Evolutionary conservation across 2,888 invertebrate species (phyloP), one percentile per base, ranked within the genome.

Genomic region (Cheilosia pagana): DNA sequence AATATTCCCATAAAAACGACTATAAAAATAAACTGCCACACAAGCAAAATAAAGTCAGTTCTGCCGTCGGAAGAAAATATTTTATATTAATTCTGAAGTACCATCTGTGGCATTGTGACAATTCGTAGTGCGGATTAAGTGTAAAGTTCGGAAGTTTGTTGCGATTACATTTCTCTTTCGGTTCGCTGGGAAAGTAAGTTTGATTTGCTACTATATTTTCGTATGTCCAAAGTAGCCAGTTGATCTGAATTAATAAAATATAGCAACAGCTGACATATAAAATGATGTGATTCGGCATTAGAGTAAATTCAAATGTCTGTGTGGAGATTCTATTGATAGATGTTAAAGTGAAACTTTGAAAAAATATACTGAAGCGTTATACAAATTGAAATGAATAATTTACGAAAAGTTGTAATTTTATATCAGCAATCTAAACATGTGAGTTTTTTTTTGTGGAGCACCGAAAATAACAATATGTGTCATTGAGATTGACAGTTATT

Each of bases 1-100:
- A 45, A 71, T 65, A 65, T 57, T 71, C 41, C 28, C 50, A 78
- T 78, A 71, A 78, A 70, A 78, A 78, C 39, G 19, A 48, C 57
- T 57, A 78, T 65, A 71, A 55, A 63, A 63, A 48, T 41, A 65
- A 63, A 28, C 31, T 23, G 57, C 28, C 50, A 55, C 65, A 68
- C 76, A 63, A 31, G 25, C 62, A 55, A 70, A 70, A 68, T 45
- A 25, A 70, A 65, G 21, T 63, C 19, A n/a, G 35, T 63, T 71
- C 62, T 62, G 57, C 63, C 78, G 71, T 63, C 78, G 71, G 65
- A 48, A 63, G 23, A 59, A 41, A 57, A 50, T 75, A 57, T 68
- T 35, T 55, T 39, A 16, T 70, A 23, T 55, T 43, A 41, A 43
- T 57, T 57, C 41, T 25, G 31, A 57, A 65, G 52, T 52, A 75